Conservation (phyloP, 2,888 invertebrate species). For the Lithophane leautieri region DNA sequence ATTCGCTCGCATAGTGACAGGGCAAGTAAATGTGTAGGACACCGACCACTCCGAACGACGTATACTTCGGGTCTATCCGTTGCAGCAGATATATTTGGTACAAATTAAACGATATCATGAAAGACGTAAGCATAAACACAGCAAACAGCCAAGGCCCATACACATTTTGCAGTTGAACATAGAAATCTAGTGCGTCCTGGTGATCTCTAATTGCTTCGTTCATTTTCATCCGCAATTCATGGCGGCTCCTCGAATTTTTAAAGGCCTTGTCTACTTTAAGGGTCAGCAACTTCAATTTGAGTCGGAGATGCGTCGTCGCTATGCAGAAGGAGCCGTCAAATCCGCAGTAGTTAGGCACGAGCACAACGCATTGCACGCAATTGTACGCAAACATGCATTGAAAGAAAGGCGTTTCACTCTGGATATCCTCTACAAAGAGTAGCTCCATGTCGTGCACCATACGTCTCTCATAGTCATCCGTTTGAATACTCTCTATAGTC, state of each 20-base stretch:
- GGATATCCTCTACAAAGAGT: constrained; percentile 76
- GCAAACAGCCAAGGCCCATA: constrained; percentile 81
- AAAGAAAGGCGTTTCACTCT: constrained; percentile 80
- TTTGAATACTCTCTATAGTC: constrained; percentile 75
- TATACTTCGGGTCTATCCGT: constrained; percentile 76
- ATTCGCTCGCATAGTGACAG: constrained; percentile 77
- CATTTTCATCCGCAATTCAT: constrained; percentile 71
- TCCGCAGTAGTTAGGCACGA: constrained; percentile 77
- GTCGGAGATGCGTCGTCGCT: constrained; percentile 77
- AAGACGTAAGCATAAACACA: constrained; percentile 77
- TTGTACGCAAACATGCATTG: constrained; percentile 79
- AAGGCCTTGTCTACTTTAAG: constrained; percentile 76
- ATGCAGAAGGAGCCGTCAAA: constrained; percentile 84
- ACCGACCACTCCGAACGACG: constrained; percentile 71
- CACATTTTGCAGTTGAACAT: constrained; percentile 74
- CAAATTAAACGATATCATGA: constrained; percentile 79
- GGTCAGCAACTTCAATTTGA: constrained; percentile 79
- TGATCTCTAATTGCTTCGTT: constrained; percentile 77
- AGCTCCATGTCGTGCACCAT: constrained; percentile 84
- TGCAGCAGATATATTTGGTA: constrained; percentile 77
- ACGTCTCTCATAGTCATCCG: constrained; percentile 72
- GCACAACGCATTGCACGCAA: constrained; percentile 71
- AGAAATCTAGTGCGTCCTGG: constrained; percentile 77
- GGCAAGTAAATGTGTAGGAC: constrained; percentile 79
- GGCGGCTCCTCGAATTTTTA: constrained; percentile 64